phyloP scores from a whole-genome alignment of 2,888 invertebrate species.

The Steinernema scapterisci region DNA sequence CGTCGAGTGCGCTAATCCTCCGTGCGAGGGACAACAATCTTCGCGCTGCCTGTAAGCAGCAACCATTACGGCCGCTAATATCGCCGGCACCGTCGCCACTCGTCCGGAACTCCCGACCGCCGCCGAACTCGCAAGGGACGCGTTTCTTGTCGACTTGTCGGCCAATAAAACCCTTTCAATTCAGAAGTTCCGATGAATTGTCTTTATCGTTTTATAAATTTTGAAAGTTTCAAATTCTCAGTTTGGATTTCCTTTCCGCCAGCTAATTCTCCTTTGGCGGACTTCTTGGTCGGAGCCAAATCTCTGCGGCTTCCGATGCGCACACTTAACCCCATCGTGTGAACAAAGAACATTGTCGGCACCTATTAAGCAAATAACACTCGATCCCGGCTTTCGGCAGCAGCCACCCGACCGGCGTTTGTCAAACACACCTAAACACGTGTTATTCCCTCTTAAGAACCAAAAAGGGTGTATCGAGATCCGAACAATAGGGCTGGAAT shows the following conservation, averaged over 20 bases:
- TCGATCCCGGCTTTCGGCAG: conserved; percentile 23
- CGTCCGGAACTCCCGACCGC: background rate
- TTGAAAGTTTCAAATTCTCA: too few species aligned
- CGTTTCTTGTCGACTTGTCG: too few species aligned
- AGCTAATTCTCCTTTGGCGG: background rate
- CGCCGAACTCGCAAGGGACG: too few species aligned
- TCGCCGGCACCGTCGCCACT: background rate
- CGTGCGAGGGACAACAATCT: conserved; percentile 13
- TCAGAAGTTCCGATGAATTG: too few species aligned
- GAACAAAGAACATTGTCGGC: conserved; percentile 27
- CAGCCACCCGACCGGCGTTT: background rate
- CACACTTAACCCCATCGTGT: background rate
- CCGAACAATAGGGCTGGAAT: background rate
- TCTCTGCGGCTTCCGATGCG: background rate
- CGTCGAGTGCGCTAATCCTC: conserved; percentile 10
- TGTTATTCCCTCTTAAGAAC: background rate
- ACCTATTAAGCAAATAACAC: conserved; percentile 32
- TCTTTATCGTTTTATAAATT: too few species aligned
- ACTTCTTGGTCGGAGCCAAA: background rate
- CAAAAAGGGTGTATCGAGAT: background rate
- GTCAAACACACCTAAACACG: conserved; percentile 1
- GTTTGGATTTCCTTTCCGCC: too few species aligned
- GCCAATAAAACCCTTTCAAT: too few species aligned
- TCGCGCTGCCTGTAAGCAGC: conserved; percentile 10
- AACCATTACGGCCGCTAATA: conserved; percentile 25